Conservation (phyloP, 2,113 vertebrate genomes). For the Dicrurus megarhynchus region DNA sequence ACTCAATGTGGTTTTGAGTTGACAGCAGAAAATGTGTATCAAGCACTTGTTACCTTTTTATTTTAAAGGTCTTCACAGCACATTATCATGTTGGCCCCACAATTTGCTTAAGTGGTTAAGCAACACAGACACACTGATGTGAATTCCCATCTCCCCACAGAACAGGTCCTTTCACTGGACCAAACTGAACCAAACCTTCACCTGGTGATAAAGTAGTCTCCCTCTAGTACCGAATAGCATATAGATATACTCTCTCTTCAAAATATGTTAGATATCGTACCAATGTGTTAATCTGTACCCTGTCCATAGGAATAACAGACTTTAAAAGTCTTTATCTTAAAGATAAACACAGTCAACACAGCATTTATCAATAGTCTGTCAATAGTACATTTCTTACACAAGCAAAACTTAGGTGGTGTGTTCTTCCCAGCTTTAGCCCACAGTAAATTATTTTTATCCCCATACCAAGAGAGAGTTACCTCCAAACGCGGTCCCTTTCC, state of each 20-base stretch:
- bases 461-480: conserved; percentile 50
- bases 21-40: neutral
- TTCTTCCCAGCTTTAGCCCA: neutral
- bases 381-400: neutral
- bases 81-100: neutral
- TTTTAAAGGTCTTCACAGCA: neutral
- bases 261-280: neutral
- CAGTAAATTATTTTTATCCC: neutral
- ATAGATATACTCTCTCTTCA: neutral
- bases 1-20: neutral
- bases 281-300: neutral
- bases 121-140: neutral
- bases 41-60: neutral
- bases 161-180: neutral
- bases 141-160: neutral
- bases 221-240: neutral
- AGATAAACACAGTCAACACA: neutral
- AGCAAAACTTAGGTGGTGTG: neutral
- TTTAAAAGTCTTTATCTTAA: neutral
- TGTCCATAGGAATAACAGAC: neutral
- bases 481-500: conserved; percentile 84
- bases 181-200: neutral
- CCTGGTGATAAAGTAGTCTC: neutral
- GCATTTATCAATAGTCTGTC: neutral
- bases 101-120: neutral